Evolutionary conservation across 1,140 invertebrate species (phyloP).

Genomic region (Neodiprion virginianus): DNA sequence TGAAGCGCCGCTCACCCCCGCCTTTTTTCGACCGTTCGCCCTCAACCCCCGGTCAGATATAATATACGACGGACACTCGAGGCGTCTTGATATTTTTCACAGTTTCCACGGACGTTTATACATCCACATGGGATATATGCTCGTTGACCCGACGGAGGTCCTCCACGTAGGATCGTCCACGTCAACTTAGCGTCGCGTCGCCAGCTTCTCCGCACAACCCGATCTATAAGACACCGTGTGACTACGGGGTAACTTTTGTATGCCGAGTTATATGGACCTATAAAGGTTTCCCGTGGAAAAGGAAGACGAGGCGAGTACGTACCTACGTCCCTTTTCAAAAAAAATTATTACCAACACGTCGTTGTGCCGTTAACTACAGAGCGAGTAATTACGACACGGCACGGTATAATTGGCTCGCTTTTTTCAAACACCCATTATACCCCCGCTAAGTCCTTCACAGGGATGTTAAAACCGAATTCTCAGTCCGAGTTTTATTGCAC

Average conservation of each 20-base stretch:
- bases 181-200: too few species aligned
- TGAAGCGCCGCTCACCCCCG: neutral
- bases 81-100: neutral
- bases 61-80: neutral
- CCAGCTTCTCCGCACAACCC: too few species aligned
- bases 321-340: too few species aligned
- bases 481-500: too few species aligned
- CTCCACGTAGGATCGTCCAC: neutral
- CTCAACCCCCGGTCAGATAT: neutral
- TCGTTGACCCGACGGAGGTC: neutral
- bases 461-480: neutral
- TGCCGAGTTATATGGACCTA: constrained; percentile 1
- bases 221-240: too few species aligned
- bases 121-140: neutral
- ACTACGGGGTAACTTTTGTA: neutral
- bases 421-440: neutral
- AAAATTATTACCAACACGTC: too few species aligned
- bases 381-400: neutral
- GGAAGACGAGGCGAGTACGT: neutral
- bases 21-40: neutral
- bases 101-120: neutral
- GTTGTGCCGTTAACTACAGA: neutral
- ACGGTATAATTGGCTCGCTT: constrained; percentile 1
- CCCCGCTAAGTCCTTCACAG: neutral
- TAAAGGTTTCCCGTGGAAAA: neutral